phyloP scores from a whole-genome alignment of 2,113 vertebrate genomes.

The Alces alces region DNA sequence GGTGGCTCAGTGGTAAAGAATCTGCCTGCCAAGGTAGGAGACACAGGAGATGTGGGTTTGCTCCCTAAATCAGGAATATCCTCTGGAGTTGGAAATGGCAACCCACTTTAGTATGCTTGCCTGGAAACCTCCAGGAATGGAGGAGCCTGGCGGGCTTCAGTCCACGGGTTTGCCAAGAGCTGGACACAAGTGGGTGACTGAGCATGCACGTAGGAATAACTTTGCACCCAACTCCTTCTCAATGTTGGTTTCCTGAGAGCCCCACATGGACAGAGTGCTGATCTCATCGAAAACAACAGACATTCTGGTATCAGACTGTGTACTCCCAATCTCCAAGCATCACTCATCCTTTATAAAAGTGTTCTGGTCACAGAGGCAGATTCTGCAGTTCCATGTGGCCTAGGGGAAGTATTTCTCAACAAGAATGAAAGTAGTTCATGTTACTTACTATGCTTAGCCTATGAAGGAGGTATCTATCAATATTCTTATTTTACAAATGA shows the following conservation, averaged over 20 bases:
- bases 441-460: not conserved
- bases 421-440: not conserved
- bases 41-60: not conserved
- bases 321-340: not conserved
- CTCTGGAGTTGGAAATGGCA: not conserved
- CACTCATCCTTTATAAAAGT: not conserved
- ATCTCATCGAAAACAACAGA: not conserved
- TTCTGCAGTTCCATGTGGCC: not conserved
- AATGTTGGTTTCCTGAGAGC: not conserved
- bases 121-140: not conserved
- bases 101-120: not conserved
- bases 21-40: not conserved
- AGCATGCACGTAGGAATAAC: not conserved
- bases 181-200: not conserved
- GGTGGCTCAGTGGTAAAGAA: not conserved
- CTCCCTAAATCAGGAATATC: not conserved
- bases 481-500: not conserved
- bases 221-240: not conserved
- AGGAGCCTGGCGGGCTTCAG: not conserved
- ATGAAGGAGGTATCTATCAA: not conserved
- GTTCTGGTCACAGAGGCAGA: not conserved
- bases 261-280: not conserved
- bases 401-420: not conserved
- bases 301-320: not conserved
- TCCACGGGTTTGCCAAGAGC: not conserved